A percentile compares a stretch with the other conserved stretches of the same genome.
Evolutionary conservation across 2,797 vertebrate species (phyloP).

Genomic region (Acrossocheilus fasciatus): DNA sequence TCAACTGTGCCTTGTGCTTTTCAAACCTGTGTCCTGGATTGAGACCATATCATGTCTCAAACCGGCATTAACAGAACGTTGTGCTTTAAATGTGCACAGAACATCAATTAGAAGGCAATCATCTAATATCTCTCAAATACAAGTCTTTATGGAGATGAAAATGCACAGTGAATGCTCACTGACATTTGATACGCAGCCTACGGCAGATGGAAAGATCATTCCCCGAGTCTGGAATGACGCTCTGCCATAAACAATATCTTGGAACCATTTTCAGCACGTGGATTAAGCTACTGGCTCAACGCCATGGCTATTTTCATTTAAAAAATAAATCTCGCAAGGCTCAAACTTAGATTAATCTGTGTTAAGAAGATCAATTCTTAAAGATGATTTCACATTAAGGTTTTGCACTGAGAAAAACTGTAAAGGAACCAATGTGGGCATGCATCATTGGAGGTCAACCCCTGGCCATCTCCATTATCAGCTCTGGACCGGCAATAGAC

Average conservation of each 20-base stretch:
- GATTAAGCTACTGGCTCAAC: constrained; percentile 9
- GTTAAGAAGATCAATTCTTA: neutral
- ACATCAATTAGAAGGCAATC: constrained; percentile 13
- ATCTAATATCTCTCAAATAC: constrained; percentile 36
- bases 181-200: constrained; percentile 30
- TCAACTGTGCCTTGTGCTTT: constrained; percentile 60
- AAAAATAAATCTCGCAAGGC: constrained; percentile 4
- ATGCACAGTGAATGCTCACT: constrained; percentile 25
- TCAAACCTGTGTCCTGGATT: constrained; percentile 63
- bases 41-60: constrained; percentile 52
- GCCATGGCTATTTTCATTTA: constrained; percentile 22
- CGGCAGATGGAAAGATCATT: constrained; percentile 39
- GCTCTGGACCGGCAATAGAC: neutral
- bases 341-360: neutral
- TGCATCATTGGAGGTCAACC: neutral
- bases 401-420: neutral
- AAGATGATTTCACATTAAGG: neutral
- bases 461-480: neutral
- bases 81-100: constrained; percentile 52
- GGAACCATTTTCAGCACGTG: constrained; percentile 19
- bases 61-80: constrained; percentile 57
- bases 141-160: constrained; percentile 17
- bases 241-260: constrained; percentile 21
- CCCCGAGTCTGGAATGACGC: constrained; percentile 21
- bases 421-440: neutral